Base-by-base conservation (phyloP, 2,797 vertebrate genomes). In the Acrocephalus scirpaceus region DNA sequence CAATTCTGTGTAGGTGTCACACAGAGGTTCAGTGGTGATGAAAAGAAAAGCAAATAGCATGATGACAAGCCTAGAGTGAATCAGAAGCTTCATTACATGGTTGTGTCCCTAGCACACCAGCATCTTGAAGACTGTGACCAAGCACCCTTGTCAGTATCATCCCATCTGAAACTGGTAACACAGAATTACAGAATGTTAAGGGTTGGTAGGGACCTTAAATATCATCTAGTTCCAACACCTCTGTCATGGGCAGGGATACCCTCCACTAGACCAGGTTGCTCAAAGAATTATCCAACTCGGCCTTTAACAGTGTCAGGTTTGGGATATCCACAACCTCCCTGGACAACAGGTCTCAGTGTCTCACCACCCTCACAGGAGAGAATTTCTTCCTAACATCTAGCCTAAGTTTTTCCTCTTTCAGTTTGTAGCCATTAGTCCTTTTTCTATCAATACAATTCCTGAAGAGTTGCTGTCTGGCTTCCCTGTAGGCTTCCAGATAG, bases 141-240 rank as follows among this genome's bases (percentile, higher is more conserved):
- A 38, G 38, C 20, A 45, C 27, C 6, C 5, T 22, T 44, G n/a
- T 53, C 29, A 71, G 6, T 38, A 51, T 7, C 0, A 1, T 4
- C 10, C n/a, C 16, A 50, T 27, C 34, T 60, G 7, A 88, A 71
- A 83, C 8, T 0, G 1, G 0, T 53, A 76, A 71, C 8, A 7
- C 6, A 38, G 23, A 76, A 26, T 83, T 18, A 47, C 1, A 53
- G 38, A 47, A 58, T 34, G 13, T 34, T 45, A 65, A 27, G 7
- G 7, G 17, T 30, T 45, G 38, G 14, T 40, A 71, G 25, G 29
- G 17, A 58, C 20, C 10, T 51, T 51, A 51, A 57, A 58, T 25
- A 71, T 15, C 5, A 45, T 26, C 17, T 34, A 40, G 9, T 20
- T 38, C 18, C 10, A 58, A 34, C 3, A 6, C 2, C 5, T 11